Percentiles rank a stretch among this genome's conserved stretches.
phyloP scores from a whole-genome alignment of 1,140 invertebrate species.

The Triops cancriformis region DNA sequence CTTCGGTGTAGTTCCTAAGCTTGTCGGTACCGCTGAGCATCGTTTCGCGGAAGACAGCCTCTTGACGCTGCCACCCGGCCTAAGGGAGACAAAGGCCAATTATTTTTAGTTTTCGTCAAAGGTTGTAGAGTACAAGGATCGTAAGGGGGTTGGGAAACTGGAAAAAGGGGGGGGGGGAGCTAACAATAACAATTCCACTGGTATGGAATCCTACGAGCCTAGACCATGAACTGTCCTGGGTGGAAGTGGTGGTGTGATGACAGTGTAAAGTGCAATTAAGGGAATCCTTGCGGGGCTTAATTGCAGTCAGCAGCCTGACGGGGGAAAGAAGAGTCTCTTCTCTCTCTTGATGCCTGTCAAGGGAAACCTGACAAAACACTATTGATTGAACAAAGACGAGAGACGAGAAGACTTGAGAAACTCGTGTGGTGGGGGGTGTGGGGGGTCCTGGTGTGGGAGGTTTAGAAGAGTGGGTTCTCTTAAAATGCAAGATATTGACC shows the following conservation, averaged over 20 bases:
- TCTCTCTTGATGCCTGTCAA: not conserved
- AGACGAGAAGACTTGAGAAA: not conserved
- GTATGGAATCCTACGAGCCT: no score
- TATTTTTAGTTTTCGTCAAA: not conserved
- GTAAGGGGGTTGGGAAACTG: no score
- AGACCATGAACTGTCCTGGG: not conserved
- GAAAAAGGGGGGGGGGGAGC: no score
- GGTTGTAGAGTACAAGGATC: no score
- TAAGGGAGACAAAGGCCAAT: not conserved
- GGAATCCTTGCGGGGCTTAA: not conserved
- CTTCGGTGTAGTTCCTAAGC: not conserved
- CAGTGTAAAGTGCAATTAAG: not conserved
- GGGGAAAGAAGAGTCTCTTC: not conserved
- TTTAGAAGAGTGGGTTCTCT: not conserved
- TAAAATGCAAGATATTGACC: slow-evolving; percentile 14
- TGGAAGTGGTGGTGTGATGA: not conserved
- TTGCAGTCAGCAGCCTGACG: not conserved
- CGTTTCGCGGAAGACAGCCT: not conserved
- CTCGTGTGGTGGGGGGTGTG: not conserved
- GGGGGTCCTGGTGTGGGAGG: not conserved
- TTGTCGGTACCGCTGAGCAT: not conserved
- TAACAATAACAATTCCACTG: no score
- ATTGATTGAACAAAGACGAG: not conserved
- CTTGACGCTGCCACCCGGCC: not conserved
- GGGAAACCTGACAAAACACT: slow-evolving; percentile 2